These are phyloP conservation scores for Aphis gossypii DNA, from an alignment of 1,140 invertebrate species.

Conservation along the genomic window DNA sequence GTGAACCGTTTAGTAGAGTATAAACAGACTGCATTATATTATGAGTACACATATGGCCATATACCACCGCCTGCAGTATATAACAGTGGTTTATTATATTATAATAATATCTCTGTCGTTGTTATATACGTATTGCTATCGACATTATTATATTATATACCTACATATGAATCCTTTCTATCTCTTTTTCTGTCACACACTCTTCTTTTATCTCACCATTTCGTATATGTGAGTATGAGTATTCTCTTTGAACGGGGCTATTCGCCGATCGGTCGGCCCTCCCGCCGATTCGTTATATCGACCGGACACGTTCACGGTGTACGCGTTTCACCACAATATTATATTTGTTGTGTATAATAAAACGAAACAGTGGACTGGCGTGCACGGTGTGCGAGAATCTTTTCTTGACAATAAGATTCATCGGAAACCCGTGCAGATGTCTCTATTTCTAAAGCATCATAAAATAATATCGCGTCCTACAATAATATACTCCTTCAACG, in stretches of 20 bases:
- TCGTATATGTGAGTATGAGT: background rate
- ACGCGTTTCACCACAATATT: background rate
- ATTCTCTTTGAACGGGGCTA: background rate
- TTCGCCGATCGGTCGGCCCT: background rate
- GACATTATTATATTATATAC: background rate
- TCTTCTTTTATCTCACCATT: background rate
- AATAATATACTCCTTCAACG: background rate
- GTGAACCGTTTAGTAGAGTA: background rate
- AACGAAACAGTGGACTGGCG: background rate
- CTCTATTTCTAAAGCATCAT: background rate
- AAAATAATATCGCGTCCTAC: background rate
- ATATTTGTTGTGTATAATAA: background rate
- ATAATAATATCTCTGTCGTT: background rate
- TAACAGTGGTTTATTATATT: background rate
- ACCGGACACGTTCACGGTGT: background rate
- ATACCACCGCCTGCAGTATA: background rate
- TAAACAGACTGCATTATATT: background rate
- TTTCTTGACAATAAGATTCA: background rate
- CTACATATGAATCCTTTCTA: background rate
- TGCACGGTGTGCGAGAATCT: background rate
- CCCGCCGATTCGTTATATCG: background rate
- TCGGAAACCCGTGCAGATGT: background rate
- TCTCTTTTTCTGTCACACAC: background rate
- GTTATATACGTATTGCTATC: background rate
- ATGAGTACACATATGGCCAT: background rate